Conservation (phyloP, 2,888 invertebrate genomes). For the Acleris emargana region DNA sequence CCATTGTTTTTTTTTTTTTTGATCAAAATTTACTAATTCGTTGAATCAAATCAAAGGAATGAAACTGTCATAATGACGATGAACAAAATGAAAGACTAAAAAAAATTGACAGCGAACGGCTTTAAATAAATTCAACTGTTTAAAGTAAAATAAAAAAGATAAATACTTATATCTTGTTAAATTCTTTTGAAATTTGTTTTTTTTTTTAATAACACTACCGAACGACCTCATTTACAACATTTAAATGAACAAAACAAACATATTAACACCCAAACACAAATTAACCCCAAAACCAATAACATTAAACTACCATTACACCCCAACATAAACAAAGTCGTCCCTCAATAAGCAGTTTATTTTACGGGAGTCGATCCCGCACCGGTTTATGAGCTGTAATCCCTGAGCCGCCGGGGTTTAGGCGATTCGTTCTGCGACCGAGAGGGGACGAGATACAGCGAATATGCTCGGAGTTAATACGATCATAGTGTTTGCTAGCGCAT, state of each 20-base stretch:
- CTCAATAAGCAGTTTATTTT: constrained; percentile 54
- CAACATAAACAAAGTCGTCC: constrained; percentile 5
- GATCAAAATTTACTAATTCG: no score
- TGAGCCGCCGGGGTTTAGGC: constrained; percentile 16
- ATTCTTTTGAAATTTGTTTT: no score
- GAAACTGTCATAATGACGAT: no score
- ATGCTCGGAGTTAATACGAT: neutral
- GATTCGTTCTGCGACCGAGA: neutral
- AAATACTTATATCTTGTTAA: no score
- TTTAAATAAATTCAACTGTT: no score
- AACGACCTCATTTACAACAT: neutral
- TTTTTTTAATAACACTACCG: neutral
- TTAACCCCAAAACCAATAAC: constrained; percentile 6
- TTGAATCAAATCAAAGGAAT: no score
- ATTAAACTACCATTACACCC: constrained; percentile 14
- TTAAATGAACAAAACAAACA: neutral
- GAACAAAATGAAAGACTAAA: no score
- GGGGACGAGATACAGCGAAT: neutral
- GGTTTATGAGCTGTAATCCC: constrained; percentile 44
- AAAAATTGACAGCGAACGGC: no score
- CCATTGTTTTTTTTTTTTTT: no score
- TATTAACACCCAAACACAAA: neutral
- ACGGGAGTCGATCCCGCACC: constrained; percentile 71
- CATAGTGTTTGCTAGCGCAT: neutral
- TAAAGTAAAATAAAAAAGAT: no score